Conservation (phyloP, 2,797 vertebrate genomes). For the Percopsis omiscomaycus region DNA sequence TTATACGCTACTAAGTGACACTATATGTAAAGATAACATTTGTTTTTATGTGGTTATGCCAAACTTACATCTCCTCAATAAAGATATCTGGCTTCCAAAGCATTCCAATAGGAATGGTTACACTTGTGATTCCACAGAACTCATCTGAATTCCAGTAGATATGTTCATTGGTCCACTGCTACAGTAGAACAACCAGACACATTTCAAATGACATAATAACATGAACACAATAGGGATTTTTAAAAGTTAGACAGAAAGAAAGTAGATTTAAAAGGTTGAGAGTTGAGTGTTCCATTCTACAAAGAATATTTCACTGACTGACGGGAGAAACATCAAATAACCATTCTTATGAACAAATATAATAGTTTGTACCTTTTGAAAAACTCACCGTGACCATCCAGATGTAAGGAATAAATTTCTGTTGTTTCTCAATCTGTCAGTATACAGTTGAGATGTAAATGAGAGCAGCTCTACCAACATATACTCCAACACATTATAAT, state of each 20-base stretch:
- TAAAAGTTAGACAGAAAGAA: not conserved
- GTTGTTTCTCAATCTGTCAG: conserved; percentile 66
- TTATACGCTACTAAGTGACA: not conserved
- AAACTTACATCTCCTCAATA: conserved; percentile 65
- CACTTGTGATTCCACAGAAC: conserved; percentile 60
- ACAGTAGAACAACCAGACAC: not conserved
- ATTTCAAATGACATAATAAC: not conserved
- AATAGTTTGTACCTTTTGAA: not conserved
- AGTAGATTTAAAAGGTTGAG: not conserved
- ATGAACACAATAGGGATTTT: not conserved
- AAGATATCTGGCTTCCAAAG: conserved; percentile 68
- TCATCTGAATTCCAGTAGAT: conserved; percentile 67
- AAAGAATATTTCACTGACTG: too few relatives aligned
- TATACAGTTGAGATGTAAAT: conserved; percentile 12
- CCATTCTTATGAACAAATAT: too few relatives aligned
- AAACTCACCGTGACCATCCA: conserved; percentile 58
- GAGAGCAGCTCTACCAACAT: not conserved
- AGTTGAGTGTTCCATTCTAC: too few relatives aligned
- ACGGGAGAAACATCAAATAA: too few relatives aligned
- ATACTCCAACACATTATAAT: not conserved
- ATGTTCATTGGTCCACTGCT: conserved; percentile 66
- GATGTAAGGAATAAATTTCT: conserved; percentile 64
- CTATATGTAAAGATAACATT: not conserved
- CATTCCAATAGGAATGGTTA: conserved; percentile 56
- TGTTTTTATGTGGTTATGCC: not conserved